Evolutionary conservation across 1,140 invertebrate species (phyloP).

Genomic region (Telenomus remus): DNA sequence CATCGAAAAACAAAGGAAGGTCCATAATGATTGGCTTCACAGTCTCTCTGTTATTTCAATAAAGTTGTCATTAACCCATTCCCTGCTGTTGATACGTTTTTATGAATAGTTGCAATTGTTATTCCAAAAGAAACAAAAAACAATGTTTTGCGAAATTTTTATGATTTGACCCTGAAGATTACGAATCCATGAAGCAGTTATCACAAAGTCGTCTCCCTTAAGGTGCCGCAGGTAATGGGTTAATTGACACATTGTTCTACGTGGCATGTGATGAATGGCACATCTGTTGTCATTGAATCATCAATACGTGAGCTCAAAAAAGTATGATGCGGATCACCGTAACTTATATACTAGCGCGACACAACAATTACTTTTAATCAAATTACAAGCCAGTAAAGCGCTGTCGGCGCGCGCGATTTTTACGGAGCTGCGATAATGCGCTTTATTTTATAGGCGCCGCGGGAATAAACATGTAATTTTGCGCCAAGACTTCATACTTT

Average conservation of each 20-base stretch:
- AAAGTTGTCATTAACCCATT: slow-evolving; percentile 34
- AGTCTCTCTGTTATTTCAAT: slow-evolving; percentile 20
- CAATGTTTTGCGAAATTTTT: too few species aligned
- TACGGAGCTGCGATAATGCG: slow-evolving; percentile 13
- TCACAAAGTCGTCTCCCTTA: too few species aligned
- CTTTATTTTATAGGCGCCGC: slow-evolving; percentile 21
- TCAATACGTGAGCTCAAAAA: slow-evolving; percentile 8
- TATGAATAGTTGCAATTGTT: too few species aligned
- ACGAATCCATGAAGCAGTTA: too few species aligned
- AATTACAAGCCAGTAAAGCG: slow-evolving; percentile 19
- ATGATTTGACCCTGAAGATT: too few species aligned
- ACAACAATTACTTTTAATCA: slow-evolving; percentile 43
- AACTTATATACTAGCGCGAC: slow-evolving; percentile 23
- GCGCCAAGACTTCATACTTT: slow-evolving; percentile 39
- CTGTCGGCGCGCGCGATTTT: slow-evolving; percentile 16
- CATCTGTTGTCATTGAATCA: slow-evolving; percentile 38
- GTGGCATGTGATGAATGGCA: slow-evolving; percentile 32
- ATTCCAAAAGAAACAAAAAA: too few species aligned
- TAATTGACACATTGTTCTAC: slow-evolving; percentile 18
- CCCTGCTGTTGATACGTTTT: too few species aligned
- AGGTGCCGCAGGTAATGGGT: too few species aligned
- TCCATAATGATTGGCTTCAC: neutral
- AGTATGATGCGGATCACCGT: slow-evolving; percentile 18
- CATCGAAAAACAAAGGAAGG: too few species aligned
- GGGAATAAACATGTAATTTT: slow-evolving; percentile 42